These are phyloP conservation scores for Lepetodrilus schrolli DNA, from an alignment of 2,888 invertebrate genomes.

Conservation along the genomic window DNA sequence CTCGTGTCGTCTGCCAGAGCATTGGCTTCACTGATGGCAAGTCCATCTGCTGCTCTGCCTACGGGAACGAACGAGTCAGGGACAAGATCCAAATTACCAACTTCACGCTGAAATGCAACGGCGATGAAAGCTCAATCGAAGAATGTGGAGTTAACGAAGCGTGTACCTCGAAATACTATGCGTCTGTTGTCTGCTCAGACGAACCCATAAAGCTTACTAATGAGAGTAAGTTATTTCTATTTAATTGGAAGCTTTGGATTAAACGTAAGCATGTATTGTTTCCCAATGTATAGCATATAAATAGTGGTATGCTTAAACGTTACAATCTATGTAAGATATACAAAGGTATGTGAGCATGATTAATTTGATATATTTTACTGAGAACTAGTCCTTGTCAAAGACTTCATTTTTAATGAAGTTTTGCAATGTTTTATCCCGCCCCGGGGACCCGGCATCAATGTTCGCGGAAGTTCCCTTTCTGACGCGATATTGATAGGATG, in stretches of 20 bases:
- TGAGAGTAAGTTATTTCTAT: conserved; percentile 36
- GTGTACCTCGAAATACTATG: conserved; percentile 54
- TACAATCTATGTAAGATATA: too few relatives aligned
- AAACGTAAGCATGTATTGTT: background rate
- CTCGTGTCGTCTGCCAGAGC: conserved; percentile 59
- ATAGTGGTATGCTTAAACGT: background rate
- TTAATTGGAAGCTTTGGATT: too few relatives aligned
- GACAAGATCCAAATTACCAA: conserved; percentile 47
- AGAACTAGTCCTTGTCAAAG: too few relatives aligned
- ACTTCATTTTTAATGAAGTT: background rate
- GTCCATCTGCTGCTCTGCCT: conserved; percentile 65
- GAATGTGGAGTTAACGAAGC: conserved; percentile 52
- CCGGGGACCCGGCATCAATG: too few relatives aligned
- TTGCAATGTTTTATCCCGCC: too few relatives aligned
- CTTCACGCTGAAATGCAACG: conserved; percentile 76
- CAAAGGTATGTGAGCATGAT: too few relatives aligned
- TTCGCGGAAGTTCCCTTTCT: too few relatives aligned
- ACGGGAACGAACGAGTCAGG: conserved; percentile 37
- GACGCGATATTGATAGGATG: too few relatives aligned
- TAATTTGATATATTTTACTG: too few relatives aligned
- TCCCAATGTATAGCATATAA: background rate
- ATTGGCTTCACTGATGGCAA: conserved; percentile 61
- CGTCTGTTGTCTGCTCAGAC: conserved; percentile 61
- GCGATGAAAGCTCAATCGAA: conserved; percentile 50
- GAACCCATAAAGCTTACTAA: conserved; percentile 25